phyloP scores from a whole-genome alignment of 2,797 vertebrate species.

The Lithobates sylvaticus region DNA sequence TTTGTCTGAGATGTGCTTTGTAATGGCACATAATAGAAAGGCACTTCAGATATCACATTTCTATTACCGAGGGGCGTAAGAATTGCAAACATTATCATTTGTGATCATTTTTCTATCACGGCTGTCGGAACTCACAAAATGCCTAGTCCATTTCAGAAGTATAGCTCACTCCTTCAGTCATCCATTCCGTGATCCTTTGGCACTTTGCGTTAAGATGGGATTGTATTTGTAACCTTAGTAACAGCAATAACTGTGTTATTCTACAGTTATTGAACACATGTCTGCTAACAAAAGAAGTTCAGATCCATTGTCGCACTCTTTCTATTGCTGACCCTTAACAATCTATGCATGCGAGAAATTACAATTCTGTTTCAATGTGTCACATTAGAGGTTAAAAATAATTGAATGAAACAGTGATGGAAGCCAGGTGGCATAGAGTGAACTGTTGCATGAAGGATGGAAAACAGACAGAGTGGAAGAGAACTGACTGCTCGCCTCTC shows the following conservation, averaged over 20 bases:
- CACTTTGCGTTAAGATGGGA: not conserved
- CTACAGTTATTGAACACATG: constrained; percentile 9
- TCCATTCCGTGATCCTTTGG: not conserved
- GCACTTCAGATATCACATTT: not conserved
- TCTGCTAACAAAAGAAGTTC: not conserved
- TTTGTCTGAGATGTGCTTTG: no score
- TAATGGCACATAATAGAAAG: not conserved
- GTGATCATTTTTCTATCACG: not conserved
- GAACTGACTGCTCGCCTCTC: not conserved
- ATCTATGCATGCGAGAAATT: not conserved
- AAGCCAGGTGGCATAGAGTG: constrained; percentile 30
- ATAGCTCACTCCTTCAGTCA: not conserved
- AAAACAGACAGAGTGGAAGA: constrained; percentile 24
- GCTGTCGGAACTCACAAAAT: not conserved
- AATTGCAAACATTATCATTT: not conserved
- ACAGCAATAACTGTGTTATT: constrained; percentile 6
- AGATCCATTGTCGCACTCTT: not conserved
- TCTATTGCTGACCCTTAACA: not conserved
- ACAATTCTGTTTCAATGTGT: not conserved
- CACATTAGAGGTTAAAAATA: not conserved
- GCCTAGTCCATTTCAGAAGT: not conserved
- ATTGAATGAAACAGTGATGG: constrained; percentile 5
- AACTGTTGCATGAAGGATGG: constrained; percentile 39
- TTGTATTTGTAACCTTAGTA: not conserved
- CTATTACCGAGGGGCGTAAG: no score